Evolutionary conservation across 2,113 vertebrate genomes (phyloP).

Genomic region (Aptenodytes forsteri): DNA sequence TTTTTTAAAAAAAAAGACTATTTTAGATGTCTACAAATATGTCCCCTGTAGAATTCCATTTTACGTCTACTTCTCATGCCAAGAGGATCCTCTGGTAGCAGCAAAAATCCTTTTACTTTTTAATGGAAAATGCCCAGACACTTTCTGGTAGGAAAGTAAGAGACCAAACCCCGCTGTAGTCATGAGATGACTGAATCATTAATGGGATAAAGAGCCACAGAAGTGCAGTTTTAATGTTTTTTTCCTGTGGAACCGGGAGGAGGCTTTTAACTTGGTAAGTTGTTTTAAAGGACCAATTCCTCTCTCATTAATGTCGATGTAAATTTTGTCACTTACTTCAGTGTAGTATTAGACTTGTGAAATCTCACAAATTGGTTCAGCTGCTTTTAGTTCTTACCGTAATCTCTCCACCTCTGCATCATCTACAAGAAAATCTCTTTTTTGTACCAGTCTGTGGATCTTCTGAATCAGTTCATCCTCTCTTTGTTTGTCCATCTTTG

Average conservation of each 20-base stretch:
- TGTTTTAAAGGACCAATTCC: neutral
- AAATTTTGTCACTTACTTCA: neutral
- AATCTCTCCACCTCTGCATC: constrained; percentile 96
- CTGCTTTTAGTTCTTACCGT: constrained; percentile 75
- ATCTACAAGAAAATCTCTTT: constrained; percentile 97
- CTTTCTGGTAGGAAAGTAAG: neutral
- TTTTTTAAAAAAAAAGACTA: neutral
- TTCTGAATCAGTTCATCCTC: constrained; percentile 95
- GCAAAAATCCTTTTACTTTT: neutral
- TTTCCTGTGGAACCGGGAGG: neutral
- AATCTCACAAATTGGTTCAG: neutral
- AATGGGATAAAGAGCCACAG: neutral
- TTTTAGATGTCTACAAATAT: neutral
- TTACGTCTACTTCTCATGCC: neutral
- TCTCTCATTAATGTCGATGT: neutral
- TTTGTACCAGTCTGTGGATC: constrained; percentile 95
- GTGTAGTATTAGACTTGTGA: neutral
- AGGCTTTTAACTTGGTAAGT: neutral
- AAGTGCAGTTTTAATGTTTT: neutral
- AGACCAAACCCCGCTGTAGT: neutral
- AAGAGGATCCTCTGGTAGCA: neutral
- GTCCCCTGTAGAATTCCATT: neutral
- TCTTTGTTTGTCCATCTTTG: constrained; percentile 84
- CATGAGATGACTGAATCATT: neutral
- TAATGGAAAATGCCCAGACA: neutral